Conservation (phyloP, 2,888 invertebrate genomes). For the Acanthosepion pharaonis region DNA sequence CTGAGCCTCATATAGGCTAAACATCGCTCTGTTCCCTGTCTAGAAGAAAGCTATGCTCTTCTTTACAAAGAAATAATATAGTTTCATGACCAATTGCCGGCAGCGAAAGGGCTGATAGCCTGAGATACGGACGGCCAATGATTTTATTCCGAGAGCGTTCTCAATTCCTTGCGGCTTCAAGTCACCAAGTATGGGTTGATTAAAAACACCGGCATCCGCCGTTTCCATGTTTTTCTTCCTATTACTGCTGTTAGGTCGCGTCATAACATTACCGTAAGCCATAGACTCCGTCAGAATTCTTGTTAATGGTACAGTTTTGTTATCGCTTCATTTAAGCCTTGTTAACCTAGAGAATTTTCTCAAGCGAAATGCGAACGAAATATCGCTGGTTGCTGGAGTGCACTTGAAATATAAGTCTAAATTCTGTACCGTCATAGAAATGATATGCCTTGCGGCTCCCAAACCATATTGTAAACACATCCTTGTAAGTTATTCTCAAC, state of each 20-base stretch:
- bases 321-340: not conserved
- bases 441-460: not conserved
- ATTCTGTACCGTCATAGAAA: not conserved
- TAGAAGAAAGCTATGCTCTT: not conserved
- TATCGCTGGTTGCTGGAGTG: not conserved
- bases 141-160: not conserved
- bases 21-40: not conserved
- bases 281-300: not conserved
- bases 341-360: not conserved
- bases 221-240: not conserved
- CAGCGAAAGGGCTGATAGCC: not conserved
- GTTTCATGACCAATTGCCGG: not conserved
- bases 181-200: not conserved
- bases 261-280: not conserved
- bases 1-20: too few relatives aligned
- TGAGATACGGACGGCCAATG: not conserved
- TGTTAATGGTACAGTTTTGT: not conserved
- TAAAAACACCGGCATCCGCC: not conserved
- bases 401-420: not conserved
- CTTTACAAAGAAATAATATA: too few relatives aligned
- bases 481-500: not conserved
- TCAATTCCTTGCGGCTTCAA: not conserved
- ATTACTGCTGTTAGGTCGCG: not conserved
- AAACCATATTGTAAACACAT: not conserved
- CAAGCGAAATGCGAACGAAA: not conserved